Evolutionary conservation across 2,797 vertebrate genomes (phyloP).

Genomic region (Acipenser ruthenus): DNA sequence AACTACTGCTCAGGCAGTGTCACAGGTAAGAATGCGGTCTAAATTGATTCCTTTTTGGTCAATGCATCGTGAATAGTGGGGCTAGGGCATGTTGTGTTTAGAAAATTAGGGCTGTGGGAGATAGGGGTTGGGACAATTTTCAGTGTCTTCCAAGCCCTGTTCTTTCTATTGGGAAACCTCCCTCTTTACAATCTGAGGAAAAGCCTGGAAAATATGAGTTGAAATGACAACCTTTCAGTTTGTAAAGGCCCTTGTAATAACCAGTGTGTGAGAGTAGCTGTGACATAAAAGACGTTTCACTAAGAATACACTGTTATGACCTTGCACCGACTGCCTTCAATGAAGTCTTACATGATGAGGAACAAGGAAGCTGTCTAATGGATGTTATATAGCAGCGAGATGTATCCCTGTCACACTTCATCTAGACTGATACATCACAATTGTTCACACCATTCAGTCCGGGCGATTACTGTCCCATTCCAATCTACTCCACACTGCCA

Average conservation of each 20-base stretch:
- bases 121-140: no score
- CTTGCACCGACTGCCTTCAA: slow-evolving; percentile 77
- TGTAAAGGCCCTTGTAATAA: slow-evolving; percentile 28
- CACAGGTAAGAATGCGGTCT: no score
- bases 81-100: no score
- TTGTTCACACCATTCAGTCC: slow-evolving; percentile 75
- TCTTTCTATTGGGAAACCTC: no score
- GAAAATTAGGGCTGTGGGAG: no score
- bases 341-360: slow-evolving; percentile 77
- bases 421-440: slow-evolving; percentile 89
- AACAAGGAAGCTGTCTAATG: slow-evolving; percentile 87
- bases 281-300: slow-evolving; percentile 50
- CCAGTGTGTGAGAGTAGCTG: slow-evolving; percentile 33
- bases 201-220: slow-evolving; percentile 24
- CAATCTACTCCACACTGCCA: slow-evolving; percentile 87
- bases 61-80: no score
- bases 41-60: no score
- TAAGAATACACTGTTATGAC: slow-evolving; percentile 70
- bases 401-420: slow-evolving; percentile 96
- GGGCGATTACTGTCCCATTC: slow-evolving; percentile 96
- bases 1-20: no score
- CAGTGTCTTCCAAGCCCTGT: no score
- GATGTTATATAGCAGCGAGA: slow-evolving; percentile 76
- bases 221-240: slow-evolving; percentile 35
- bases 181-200: no score